Base-by-base conservation (phyloP, 2,888 invertebrate genomes). In the Osedax frankpressi region DNA sequence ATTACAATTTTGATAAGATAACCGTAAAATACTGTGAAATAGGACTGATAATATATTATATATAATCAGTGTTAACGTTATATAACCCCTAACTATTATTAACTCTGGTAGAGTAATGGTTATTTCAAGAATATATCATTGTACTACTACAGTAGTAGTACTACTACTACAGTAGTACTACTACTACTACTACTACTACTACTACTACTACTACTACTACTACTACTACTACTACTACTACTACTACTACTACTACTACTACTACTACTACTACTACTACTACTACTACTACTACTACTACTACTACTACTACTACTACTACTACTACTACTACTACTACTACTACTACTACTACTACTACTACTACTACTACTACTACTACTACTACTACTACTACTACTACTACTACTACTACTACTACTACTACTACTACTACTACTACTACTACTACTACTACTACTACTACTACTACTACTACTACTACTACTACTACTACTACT, bases 251-350 rank as follows among this genome's bases (percentile, higher is more conserved):
- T 71, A 70, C 60, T 2, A 72, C 70, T 59, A 74, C 70, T 71
- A 72, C 70, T 60, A 72, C 70, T 73, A 73, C 69, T 73, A 73
- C 69, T 70, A 30, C 25, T 73, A 71, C 44, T 73, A 70, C 69
- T 73, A 73, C 69, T 73, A 73, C 69, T 73, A 71, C 69, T 71
- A 71, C 69, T 67, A 44, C 71, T 73, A 70, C 67, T 73, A 70
- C 67, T 69, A 73, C 67, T 73, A 69, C 67, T 73, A 73, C 30
- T 70, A 70, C 67, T 73, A 73, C 67, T 73, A 73, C 67, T 73
- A 73, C 29, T 73, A 70, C 67, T 70, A 70, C 67, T 73, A 73
- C 30, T 30, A 73, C 67, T 73, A 73, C 30, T 73, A 69, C 67
- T 73, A 73, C 44, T 71, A 70, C 68, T 73, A 28, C 30, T 73